Evolutionary conservation across 2,888 invertebrate species (phyloP).

Genomic region (Phortica magna): DNA sequence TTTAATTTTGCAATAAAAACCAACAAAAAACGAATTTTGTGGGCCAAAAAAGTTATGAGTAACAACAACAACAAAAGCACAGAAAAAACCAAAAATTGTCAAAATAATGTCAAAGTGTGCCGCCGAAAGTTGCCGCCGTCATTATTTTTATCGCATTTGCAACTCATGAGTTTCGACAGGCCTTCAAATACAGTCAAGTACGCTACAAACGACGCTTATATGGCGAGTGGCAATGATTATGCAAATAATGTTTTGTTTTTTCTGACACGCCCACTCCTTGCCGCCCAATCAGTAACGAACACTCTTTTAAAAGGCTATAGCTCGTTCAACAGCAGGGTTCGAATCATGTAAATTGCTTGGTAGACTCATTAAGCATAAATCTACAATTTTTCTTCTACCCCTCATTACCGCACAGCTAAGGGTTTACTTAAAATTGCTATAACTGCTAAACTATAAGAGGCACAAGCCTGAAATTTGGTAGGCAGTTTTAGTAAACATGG

Average conservation of each 20-base stretch:
- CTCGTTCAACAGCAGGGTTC: too few species aligned
- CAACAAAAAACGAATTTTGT: too few species aligned
- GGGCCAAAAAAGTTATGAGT: not conserved
- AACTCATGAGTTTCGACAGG: not conserved
- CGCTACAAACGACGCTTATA: not conserved
- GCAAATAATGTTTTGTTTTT: too few species aligned
- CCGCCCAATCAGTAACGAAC: not conserved
- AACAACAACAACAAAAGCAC: not conserved
- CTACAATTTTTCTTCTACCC: too few species aligned
- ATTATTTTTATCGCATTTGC: constrained; percentile 15
- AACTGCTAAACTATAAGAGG: too few species aligned
- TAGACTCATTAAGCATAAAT: too few species aligned
- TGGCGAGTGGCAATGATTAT: constrained; percentile 43
- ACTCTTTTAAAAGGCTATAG: too few species aligned
- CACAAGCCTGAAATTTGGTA: too few species aligned
- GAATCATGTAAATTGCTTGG: too few species aligned
- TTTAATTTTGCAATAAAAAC: constrained; percentile 26
- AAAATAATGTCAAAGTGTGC: constrained; percentile 28
- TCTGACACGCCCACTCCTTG: constrained; percentile 50
- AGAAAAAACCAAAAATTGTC: constrained; percentile 15
- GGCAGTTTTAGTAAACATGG: constrained; percentile 14
- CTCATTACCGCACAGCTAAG: too few species aligned
- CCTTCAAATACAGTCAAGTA: not conserved
- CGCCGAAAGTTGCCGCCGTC: constrained; percentile 21
- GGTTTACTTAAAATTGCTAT: constrained; percentile 5